A percentile compares a stretch with the other conserved stretches of the same genome.
Evolutionary conservation across 2,888 invertebrate species (phyloP).

Genomic region (Phania funesta): DNA sequence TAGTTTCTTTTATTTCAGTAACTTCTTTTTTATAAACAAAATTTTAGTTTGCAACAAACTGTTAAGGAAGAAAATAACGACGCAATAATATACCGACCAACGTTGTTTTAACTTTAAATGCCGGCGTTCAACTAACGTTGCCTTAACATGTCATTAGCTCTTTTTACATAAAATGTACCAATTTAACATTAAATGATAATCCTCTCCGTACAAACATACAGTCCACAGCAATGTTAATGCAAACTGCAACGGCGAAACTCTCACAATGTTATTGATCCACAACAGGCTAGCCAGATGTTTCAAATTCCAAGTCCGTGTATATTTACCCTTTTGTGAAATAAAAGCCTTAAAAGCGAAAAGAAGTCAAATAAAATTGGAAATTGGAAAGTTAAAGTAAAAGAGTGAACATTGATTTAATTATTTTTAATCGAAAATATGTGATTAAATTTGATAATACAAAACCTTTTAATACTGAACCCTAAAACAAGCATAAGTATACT

Average conservation of each 20-base stretch:
- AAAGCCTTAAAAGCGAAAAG: too few species aligned
- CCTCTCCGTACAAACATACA: neutral
- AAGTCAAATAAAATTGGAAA: too few species aligned
- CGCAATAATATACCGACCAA: neutral
- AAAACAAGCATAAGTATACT: too few species aligned
- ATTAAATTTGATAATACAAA: too few species aligned
- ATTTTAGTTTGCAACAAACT: neutral
- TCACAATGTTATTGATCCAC: neutral
- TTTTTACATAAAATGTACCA: slow-evolving; percentile 62
- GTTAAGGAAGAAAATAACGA: neutral
- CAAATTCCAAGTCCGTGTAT: too few species aligned
- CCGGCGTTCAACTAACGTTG: slow-evolving; percentile 65
- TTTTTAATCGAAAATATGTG: too few species aligned
- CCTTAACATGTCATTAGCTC: slow-evolving; percentile 59
- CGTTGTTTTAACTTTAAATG: slow-evolving; percentile 53
- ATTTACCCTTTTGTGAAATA: too few species aligned
- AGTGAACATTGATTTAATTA: too few species aligned
- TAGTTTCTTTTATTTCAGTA: neutral
- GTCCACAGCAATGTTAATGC: slow-evolving; percentile 38
- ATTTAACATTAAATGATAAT: slow-evolving; percentile 10
- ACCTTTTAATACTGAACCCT: too few species aligned
- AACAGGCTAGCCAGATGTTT: neutral
- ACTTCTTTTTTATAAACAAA: neutral
- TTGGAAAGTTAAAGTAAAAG: too few species aligned
- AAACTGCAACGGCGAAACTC: neutral